Base-by-base conservation (phyloP, 2,113 vertebrate species). In the Podarcis muralis region DNA sequence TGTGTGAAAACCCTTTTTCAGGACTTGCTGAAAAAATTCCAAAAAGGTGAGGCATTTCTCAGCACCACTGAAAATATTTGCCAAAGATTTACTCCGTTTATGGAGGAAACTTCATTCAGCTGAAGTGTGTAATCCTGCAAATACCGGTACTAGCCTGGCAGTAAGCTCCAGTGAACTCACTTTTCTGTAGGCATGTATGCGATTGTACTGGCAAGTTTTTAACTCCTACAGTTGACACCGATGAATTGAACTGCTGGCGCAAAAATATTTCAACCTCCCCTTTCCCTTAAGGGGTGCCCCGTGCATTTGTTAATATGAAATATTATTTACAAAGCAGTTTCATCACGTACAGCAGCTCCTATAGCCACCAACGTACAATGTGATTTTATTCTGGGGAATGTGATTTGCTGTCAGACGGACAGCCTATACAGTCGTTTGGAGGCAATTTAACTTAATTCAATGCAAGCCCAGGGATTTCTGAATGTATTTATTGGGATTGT, bases 381-480 rank as follows among this genome's bases (percentile, higher is more conserved):
- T 65, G 57, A 81, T 81, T 65, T 81, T 81, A 62, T 81, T 65
- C 80, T 65, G 18, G 20, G n/a, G 16, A 35, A 81, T 65, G 57
- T 35, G 57, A 81, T 81, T 81, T 81, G 80, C 57, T 35, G 57
- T 62, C 79, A 62, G 62, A 9, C 20, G 79, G 53, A 59, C 53
- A 62, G 79, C 57, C n/a, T 65, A 65, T 81, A 5, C 6, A 65
- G 57, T 81, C 37, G 18, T 81, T 81, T 65, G 62, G 20, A 65
- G 23, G 80, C 59, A 65, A 81, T 65, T 81, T 65, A 81, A 81
- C 80, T 81, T 81, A 65, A 81, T 81, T 81, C 80, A 65, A 13
- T 65, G n/a, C n/a, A 81, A 13, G 59, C 59, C 59, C 4, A 20
- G 80, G 57, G 80, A 81, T 81, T 81, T 81, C 80, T 81, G 80